phyloP scores from a whole-genome alignment of 2,113 vertebrate species.

The sheep (Ovis aries) region DNA sequence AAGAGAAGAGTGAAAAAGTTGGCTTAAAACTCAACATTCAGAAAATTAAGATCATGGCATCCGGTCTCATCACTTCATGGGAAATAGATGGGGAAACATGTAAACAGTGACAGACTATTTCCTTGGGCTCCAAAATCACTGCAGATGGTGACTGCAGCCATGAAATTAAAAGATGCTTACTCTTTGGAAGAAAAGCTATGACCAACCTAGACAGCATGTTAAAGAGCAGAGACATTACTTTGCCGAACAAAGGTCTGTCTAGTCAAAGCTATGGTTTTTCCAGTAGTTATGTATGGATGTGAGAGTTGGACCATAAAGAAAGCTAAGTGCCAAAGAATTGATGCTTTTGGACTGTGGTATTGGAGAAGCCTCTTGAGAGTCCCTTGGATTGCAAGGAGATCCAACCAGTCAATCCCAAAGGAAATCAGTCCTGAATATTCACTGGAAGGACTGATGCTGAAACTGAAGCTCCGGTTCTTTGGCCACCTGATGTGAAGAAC shows the following conservation, averaged over 20 bases:
- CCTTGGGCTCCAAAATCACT: neutral
- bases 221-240: neutral
- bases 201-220: neutral
- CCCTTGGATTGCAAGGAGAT: neutral
- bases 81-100: neutral
- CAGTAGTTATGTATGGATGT: neutral
- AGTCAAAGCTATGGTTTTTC: neutral
- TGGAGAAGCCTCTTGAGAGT: neutral
- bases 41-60: neutral
- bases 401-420: neutral
- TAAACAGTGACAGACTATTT: neutral
- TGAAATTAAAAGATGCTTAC: neutral
- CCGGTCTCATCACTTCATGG: neutral
- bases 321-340: neutral
- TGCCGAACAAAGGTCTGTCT: neutral
- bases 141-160: neutral
- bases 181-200: neutral
- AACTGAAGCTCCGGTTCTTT: neutral
- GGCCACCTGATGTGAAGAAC: neutral
- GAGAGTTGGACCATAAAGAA: neutral
- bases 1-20: neutral
- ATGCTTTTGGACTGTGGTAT: neutral
- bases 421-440: neutral
- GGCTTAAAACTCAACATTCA: neutral
- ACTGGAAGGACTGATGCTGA: neutral